phyloP scores from a whole-genome alignment of 1,140 invertebrate genomes.

The Papilio machaon region DNA sequence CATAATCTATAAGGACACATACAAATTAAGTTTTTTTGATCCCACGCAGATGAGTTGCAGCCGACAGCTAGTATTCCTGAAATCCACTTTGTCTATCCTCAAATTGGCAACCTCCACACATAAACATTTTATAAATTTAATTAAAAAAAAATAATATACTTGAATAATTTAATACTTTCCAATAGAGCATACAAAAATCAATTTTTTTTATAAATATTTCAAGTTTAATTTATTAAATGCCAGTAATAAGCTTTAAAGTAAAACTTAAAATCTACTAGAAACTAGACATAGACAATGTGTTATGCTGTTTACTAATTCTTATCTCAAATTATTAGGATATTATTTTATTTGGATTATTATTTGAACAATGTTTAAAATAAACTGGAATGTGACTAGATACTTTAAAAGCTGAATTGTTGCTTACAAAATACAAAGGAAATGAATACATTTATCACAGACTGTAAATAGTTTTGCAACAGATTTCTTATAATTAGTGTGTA shows the following conservation, averaged over 20 bases:
- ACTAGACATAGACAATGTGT: slow-evolving; percentile 1
- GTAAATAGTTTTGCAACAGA: slow-evolving; percentile 23
- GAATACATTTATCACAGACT: slow-evolving; percentile 25
- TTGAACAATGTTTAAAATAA: not conserved
- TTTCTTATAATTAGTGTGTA: not conserved
- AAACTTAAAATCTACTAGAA: not conserved
- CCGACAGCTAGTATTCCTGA: no score
- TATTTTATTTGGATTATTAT: not conserved
- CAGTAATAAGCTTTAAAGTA: not conserved
- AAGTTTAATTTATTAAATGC: not conserved
- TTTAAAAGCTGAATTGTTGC: not conserved
- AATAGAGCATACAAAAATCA: slow-evolving; percentile 4
- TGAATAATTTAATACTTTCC: not conserved
- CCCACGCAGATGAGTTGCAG: no score
- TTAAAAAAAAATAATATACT: not conserved
- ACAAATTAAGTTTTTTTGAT: no score
- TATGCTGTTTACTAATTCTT: not conserved
- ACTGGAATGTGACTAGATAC: slow-evolving; percentile 17
- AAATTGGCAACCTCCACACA: no score
- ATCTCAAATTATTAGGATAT: not conserved
- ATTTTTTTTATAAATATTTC: not conserved
- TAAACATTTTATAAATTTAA: not conserved
- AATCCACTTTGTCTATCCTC: no score
- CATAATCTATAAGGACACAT: no score
- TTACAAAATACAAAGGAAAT: slow-evolving; percentile 3